Evolutionary conservation across 2,113 vertebrate species (phyloP).

Genomic region (Tinamus guttatus): DNA sequence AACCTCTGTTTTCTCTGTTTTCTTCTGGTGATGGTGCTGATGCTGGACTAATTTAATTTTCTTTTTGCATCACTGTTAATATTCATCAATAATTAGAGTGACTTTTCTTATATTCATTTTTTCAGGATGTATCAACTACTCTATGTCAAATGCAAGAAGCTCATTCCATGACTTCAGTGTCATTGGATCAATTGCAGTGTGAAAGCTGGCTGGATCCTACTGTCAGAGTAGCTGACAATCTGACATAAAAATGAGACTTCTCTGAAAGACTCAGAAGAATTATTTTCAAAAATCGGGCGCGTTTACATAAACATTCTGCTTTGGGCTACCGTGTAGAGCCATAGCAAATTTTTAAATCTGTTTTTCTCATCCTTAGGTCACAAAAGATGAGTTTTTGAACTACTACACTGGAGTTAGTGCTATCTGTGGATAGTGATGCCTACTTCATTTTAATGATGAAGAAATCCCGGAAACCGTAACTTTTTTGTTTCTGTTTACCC

Average conservation of each 20-base stretch:
- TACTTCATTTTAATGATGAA: slow-evolving; percentile 74
- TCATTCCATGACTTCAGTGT: neutral
- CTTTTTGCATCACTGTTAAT: neutral
- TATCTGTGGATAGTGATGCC: slow-evolving; percentile 60
- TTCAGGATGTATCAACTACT: neutral
- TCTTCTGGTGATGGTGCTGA: neutral
- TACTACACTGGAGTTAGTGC: slow-evolving; percentile 68
- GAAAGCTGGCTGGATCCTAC: neutral
- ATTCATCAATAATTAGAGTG: neutral
- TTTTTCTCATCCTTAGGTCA: slow-evolving; percentile 50
- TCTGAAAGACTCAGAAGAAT: neutral
- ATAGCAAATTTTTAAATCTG: neutral
- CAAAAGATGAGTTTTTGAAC: slow-evolving; percentile 70
- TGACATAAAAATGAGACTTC: neutral
- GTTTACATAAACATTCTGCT: neutral
- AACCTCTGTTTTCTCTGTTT: neutral
- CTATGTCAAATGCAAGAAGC: neutral
- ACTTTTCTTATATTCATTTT: neutral
- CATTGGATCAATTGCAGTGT: neutral
- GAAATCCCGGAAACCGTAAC: slow-evolving; percentile 70
- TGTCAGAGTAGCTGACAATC: neutral
- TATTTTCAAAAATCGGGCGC: neutral
- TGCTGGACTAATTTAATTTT: neutral
- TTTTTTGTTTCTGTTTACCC: neutral
- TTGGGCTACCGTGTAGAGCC: neutral